Percentiles rank a stretch among this genome's conserved stretches.
Evolutionary conservation across 2,113 vertebrate species (phyloP).

Genomic region (Dromas ardeola): DNA sequence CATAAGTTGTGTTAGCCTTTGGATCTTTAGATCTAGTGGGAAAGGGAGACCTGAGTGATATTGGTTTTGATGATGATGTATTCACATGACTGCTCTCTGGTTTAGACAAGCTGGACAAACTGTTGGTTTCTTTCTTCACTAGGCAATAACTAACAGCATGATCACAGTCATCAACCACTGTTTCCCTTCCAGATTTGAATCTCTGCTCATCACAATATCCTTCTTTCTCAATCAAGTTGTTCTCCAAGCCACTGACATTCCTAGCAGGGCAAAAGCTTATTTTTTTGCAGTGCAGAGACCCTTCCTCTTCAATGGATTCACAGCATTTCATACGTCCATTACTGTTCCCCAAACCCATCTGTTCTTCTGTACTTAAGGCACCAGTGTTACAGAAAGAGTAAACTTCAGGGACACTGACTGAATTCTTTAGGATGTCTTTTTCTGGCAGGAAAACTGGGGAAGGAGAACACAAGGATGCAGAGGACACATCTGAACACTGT

Average conservation of each 20-base stretch:
- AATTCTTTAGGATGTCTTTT: conserved; percentile 8
- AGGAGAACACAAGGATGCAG: neutral
- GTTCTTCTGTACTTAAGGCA: conserved; percentile 29
- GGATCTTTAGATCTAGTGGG: conserved; percentile 70
- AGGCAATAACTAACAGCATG: neutral
- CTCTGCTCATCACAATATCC: neutral
- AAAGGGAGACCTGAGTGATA: conserved; percentile 68
- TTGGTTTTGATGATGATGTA: neutral
- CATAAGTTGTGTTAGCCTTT: conserved; percentile 44
- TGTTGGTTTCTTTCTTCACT: conserved; percentile 18
- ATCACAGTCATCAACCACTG: neutral
- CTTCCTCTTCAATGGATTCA: neutral
- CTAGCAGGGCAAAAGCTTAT: neutral
- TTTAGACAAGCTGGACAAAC: conserved; percentile 5
- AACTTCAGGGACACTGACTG: neutral
- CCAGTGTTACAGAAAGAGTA: conserved; percentile 30
- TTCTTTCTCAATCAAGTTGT: neutral
- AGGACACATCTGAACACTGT: neutral
- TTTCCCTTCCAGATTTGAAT: neutral
- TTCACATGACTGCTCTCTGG: conserved; percentile 30
- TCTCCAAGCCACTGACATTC: neutral
- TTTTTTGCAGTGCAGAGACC: neutral
- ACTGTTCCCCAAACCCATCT: neutral
- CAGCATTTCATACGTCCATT: neutral
- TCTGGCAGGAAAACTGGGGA: neutral